Conservation (phyloP, 1,140 invertebrate genomes). For the Mactra quadrangularis region DNA sequence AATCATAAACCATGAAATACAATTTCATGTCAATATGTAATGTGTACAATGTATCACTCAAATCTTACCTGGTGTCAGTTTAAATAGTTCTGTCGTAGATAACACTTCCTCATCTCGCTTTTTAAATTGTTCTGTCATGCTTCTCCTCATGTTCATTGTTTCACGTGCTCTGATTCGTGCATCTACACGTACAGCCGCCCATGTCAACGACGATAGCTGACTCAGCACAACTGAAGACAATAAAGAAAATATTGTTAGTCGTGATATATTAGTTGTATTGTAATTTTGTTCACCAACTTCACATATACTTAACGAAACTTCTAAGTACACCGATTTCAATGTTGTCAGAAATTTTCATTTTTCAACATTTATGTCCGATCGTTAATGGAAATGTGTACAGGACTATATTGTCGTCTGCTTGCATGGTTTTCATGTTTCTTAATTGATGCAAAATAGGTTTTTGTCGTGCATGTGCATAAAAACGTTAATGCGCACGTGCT, state of each 20-base stretch:
- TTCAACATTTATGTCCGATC: too few species aligned
- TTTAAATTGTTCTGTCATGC: neutral
- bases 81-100: neutral
- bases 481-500: neutral
- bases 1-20: too few species aligned
- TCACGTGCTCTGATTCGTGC: neutral
- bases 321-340: too few species aligned
- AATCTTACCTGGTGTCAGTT: neutral
- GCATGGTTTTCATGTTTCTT: too few species aligned
- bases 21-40: too few species aligned
- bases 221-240: neutral
- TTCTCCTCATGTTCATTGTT: neutral
- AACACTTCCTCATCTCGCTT: neutral
- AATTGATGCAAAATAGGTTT: too few species aligned
- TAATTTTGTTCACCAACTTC: neutral
- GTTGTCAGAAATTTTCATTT: too few species aligned
- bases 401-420: too few species aligned
- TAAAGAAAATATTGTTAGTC: neutral
- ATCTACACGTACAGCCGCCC: conserved; percentile 8
- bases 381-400: too few species aligned
- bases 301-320: too few species aligned
- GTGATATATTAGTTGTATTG: neutral
- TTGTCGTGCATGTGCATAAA: neutral
- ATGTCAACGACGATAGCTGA: neutral
- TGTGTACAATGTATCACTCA: too few species aligned